Conservation (phyloP, 2,113 vertebrate genomes). For the Nansenia antarctica region DNA sequence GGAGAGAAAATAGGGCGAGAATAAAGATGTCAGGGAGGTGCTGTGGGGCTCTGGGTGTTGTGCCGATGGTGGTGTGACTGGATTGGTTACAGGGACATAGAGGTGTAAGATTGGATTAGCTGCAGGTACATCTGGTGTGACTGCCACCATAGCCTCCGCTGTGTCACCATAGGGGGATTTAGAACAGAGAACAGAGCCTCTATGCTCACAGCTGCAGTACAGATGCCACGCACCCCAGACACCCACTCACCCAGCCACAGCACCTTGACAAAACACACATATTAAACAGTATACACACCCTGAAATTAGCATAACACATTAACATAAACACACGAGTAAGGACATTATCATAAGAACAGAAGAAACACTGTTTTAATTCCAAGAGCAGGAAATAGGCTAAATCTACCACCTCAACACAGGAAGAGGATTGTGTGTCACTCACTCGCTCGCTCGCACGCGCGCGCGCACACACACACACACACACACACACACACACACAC, state of each 20-base stretch:
- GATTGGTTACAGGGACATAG: conserved; percentile 65
- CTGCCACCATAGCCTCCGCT: conserved; percentile 45
- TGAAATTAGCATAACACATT: not conserved
- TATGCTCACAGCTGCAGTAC: no score
- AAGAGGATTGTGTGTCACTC: no score
- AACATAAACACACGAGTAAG: conserved; percentile 15
- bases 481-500: conserved; percentile 9
- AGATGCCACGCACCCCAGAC: conserved; percentile 15
- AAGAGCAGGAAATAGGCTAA: not conserved
- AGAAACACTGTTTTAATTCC: no score
- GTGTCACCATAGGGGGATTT: conserved; percentile 61
- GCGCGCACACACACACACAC: not conserved
- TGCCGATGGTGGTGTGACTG: conserved; percentile 54
- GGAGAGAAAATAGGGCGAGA: conserved; percentile 18
- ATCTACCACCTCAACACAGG: not conserved
- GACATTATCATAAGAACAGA: not conserved
- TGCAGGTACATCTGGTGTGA: conserved; percentile 70
- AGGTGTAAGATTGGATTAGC: conserved; percentile 67
- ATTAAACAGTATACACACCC: no score
- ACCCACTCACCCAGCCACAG: conserved; percentile 12
- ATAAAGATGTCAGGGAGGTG: conserved; percentile 54
- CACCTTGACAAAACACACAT: no score
- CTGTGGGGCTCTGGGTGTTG: conserved; percentile 1
- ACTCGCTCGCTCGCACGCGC: no score
- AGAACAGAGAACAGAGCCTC: conserved; percentile 20